A percentile compares a stretch with the other conserved stretches of the same genome.
These are phyloP conservation scores for Ctenomys sociabilis DNA, from an alignment of 2,113 vertebrate species.

Conservation along the genomic window DNA sequence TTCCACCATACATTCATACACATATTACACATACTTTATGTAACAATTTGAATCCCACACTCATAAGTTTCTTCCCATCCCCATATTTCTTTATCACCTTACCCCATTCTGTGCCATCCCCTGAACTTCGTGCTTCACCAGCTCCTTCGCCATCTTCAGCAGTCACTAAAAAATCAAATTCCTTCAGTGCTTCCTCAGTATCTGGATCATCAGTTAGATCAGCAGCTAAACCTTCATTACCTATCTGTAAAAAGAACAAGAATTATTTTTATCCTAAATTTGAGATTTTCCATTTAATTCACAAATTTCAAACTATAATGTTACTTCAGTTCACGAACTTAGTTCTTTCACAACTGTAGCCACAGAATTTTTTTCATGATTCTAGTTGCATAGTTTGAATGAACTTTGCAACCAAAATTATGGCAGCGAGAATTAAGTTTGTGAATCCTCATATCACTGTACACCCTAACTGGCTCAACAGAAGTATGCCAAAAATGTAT, in stretches of 20 bases:
- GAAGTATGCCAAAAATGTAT: neutral
- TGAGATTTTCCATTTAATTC: conserved; percentile 19
- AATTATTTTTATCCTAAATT: conserved; percentile 37
- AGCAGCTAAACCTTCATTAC: conserved; percentile 94
- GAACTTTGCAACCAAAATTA: neutral
- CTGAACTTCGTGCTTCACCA: conserved; percentile 97
- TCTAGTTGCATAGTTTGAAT: neutral
- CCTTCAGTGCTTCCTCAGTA: conserved; percentile 98
- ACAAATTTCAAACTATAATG: neutral
- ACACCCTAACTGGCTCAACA: neutral
- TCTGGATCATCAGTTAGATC: conserved; percentile 94
- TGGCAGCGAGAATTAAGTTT: neutral
- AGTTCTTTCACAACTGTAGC: neutral
- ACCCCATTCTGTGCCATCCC: conserved; percentile 99
- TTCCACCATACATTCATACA: conserved; percentile 53
- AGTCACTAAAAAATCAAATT: conserved; percentile 99
- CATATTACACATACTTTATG: conserved; percentile 23
- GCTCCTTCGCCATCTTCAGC: conserved; percentile 98
- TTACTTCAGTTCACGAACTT: neutral
- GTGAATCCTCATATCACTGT: neutral
- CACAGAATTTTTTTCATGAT: neutral
- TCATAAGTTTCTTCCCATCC: conserved; percentile 43
- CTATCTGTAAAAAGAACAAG: conserved; percentile 85
- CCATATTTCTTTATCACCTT: conserved; percentile 81
- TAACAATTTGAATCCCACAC: conserved; percentile 5